Conservation (phyloP, 1,140 invertebrate genomes). For the Anoplolepis gracilipes region DNA sequence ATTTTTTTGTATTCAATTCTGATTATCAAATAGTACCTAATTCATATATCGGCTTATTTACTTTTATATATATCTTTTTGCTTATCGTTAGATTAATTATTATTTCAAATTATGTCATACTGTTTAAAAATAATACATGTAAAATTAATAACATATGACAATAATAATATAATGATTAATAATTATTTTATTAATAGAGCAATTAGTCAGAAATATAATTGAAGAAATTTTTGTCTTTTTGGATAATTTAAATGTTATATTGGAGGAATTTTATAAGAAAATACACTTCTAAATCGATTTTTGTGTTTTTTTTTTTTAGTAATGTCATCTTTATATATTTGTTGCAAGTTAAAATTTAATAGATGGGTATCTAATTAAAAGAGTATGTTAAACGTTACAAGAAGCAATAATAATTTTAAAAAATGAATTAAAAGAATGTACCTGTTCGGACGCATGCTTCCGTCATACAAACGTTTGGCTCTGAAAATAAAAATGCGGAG, state of each 20-base stretch:
- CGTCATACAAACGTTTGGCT: conserved; percentile 88
- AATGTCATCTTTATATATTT: neutral
- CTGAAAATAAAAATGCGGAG: conserved; percentile 84
- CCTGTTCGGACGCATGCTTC: conserved; percentile 91
- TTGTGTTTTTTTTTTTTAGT: neutral
- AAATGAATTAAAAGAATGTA: conserved; percentile 76
- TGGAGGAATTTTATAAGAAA: neutral
- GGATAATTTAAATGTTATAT: neutral
- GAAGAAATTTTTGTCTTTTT: neutral
- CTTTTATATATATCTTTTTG: neutral
- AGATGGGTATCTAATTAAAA: neutral
- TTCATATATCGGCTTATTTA: neutral
- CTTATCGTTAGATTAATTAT: neutral
- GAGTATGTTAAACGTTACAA: conserved; percentile 63
- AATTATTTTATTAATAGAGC: conserved; percentile 4
- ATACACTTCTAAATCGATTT: neutral
- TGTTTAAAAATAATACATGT: neutral
- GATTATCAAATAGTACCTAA: too few relatives aligned
- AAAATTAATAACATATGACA: conserved; percentile 12
- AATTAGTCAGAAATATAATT: neutral
- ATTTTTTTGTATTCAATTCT: too few relatives aligned
- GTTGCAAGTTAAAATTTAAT: neutral
- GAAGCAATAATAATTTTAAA: too few relatives aligned
- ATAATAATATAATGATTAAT: conserved; percentile 20
- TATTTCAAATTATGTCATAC: neutral